Evolutionary conservation across 23 tunicate genomes (phyloP).

Genomic region (Halocynthia aurantium): DNA sequence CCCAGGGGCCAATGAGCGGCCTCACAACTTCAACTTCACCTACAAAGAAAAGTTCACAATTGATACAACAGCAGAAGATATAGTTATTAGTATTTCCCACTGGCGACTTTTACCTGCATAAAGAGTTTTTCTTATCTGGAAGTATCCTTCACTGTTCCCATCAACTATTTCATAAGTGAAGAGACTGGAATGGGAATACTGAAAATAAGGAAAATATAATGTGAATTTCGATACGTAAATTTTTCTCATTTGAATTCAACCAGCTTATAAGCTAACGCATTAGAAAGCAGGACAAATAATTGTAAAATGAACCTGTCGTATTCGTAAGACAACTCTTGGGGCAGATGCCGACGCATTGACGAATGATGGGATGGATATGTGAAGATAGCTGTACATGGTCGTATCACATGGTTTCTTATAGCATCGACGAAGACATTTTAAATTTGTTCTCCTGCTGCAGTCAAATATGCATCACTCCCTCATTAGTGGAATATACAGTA

Average conservation of each 20-base stretch:
- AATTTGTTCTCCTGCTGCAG: constrained; percentile 1
- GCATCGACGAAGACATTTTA: constrained; percentile 1
- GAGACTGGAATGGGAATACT: neutral
- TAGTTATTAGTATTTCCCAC: neutral
- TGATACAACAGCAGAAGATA: neutral
- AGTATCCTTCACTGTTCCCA: constrained; percentile 4
- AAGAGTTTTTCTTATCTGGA: neutral
- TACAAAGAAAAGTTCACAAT: neutral
- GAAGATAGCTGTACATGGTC: constrained; percentile 38
- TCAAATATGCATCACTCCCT: neutral
- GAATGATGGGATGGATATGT: constrained; percentile 29
- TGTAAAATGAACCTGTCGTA: neutral
- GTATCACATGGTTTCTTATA: neutral
- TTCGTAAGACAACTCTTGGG: neutral
- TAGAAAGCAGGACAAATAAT: neutral
- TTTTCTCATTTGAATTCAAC: neutral
- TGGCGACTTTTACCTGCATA: neutral
- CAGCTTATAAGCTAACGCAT: neutral
- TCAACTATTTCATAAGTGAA: neutral
- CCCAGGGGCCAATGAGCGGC: constrained; percentile 60
- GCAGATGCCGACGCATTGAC: neutral
- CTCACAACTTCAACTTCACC: constrained; percentile 21
- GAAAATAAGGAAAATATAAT: neutral
- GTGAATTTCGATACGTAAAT: neutral
- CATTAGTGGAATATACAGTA: no score